Evolutionary conservation across 2,888 invertebrate genomes (phyloP).

Genomic region (Eupithecia insigniata): DNA sequence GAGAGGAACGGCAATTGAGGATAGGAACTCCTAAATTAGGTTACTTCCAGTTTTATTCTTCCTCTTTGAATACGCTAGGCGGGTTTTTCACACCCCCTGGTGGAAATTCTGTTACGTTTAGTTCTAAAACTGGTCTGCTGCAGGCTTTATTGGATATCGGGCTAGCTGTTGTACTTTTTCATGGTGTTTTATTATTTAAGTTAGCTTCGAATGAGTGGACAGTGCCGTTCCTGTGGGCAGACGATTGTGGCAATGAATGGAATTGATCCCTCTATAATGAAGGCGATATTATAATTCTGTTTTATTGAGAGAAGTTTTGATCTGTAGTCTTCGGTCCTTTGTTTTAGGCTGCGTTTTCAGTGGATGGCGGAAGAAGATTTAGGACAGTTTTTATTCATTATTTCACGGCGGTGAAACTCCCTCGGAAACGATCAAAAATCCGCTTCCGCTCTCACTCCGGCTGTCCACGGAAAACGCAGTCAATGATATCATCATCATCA

Average conservation of each 20-base stretch:
- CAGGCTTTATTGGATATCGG: slow-evolving; percentile 27
- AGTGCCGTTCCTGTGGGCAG: neutral
- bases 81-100: slow-evolving; percentile 30
- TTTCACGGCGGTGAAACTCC: too few species aligned
- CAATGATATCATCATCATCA: neutral
- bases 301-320: neutral
- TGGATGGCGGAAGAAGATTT: neutral
- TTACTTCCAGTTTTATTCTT: slow-evolving; percentile 30
- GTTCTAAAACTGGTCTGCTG: slow-evolving; percentile 29
- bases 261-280: neutral
- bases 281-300: neutral
- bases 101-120: slow-evolving; percentile 20
- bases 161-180: slow-evolving; percentile 13
- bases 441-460: neutral
- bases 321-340: neutral
- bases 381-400: neutral
- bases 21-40: slow-evolving; percentile 45
- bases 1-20: slow-evolving; percentile 42
- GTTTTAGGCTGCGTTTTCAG: neutral
- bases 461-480: neutral
- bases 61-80: slow-evolving; percentile 31
- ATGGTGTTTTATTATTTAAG: slow-evolving; percentile 1
- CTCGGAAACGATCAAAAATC: neutral
- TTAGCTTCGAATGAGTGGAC: neutral
- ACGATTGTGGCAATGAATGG: neutral